phyloP scores from a whole-genome alignment of 2,888 invertebrate genomes.

The Melolontha melolontha region DNA sequence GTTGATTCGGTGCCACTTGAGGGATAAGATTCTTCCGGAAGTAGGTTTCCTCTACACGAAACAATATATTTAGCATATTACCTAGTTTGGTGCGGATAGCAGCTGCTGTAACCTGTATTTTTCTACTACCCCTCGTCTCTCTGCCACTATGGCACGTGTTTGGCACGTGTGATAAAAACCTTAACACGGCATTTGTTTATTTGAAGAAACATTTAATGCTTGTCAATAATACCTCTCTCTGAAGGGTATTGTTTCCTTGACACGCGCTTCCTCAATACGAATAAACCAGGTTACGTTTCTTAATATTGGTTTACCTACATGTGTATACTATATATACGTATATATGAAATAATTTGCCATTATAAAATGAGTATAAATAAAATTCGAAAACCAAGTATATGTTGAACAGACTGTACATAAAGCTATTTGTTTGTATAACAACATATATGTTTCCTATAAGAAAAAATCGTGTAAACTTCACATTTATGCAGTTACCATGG shows the following conservation, averaged over 20 bases:
- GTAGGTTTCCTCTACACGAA: slow-evolving; percentile 61
- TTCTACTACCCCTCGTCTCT: slow-evolving; percentile 55
- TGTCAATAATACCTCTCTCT: slow-evolving; percentile 5
- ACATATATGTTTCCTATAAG: too few relatives aligned
- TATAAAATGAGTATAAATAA: too few relatives aligned
- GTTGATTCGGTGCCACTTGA: slow-evolving; percentile 63
- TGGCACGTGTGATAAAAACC: slow-evolving; percentile 53
- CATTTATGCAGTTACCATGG: too few relatives aligned
- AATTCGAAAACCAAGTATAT: too few relatives aligned
- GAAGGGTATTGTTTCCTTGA: slow-evolving; percentile 17
- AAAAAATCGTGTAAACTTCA: too few relatives aligned
- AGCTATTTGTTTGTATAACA: too few relatives aligned
- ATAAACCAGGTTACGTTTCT: too few relatives aligned
- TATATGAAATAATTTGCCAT: too few relatives aligned
- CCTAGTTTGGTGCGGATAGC: slow-evolving; percentile 59
- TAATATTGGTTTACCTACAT: too few relatives aligned
- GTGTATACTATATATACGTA: too few relatives aligned
- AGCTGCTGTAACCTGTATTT: slow-evolving; percentile 60
- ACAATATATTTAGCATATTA: slow-evolving; percentile 62
- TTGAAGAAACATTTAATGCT: slow-evolving; percentile 30
- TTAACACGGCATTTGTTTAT: slow-evolving; percentile 34
- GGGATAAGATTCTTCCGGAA: slow-evolving; percentile 62
- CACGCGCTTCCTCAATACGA: neutral
- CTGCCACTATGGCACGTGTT: slow-evolving; percentile 53
- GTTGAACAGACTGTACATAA: too few relatives aligned